Evolutionary conservation across 2,113 vertebrate species (phyloP), one percentile per base, ranked within the genome.

Genomic region (Sprattus sprattus): DNA sequence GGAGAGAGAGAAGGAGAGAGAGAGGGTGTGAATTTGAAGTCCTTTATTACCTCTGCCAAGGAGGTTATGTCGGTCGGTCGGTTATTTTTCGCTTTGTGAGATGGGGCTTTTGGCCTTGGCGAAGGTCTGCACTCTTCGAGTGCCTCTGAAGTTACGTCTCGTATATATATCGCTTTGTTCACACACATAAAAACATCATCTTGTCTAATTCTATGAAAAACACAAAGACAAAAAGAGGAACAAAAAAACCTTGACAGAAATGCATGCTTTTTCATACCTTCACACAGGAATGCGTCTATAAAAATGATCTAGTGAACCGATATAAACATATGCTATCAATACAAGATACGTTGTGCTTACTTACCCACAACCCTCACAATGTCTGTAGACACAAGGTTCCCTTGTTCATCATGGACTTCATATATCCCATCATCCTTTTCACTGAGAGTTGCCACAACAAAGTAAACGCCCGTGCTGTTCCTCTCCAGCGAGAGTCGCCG

Each of bases 311-410:
- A 49, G 25, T 11, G 15, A 64, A 64, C 54, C n/a, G 6, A 16
- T 84, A 67, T 28, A 22, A 18, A 28, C 6, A 49, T 15, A 50
- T 18, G 28, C n/a, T 4, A 28, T 47, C 45, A 84, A 10, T 2
- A 49, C 0, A 49, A 49, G 47, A 49, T 11, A 54, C 0, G 2
- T 15, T 1, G 52, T 0, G 64, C 1, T 13, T 11, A 28, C 93
- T 92, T 87, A 95, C 94, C 92, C 0, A 91, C 89, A 81, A 95
- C 91, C 1, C 93, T 88, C 85, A 95, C 52, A 32, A 67, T 25
- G 93, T 95, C 57, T 3, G 93, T 90, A 4, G 94, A 95, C 6
- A 95, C 94, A 52, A 95, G 89, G 89, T 94, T 94, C 11, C 92
- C 93, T 18, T 91, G 49, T 7, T 46, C 32, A 47, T 95, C 94